Conservation (phyloP, 2,797 vertebrate species). For the Rhinogobio ventralis region DNA sequence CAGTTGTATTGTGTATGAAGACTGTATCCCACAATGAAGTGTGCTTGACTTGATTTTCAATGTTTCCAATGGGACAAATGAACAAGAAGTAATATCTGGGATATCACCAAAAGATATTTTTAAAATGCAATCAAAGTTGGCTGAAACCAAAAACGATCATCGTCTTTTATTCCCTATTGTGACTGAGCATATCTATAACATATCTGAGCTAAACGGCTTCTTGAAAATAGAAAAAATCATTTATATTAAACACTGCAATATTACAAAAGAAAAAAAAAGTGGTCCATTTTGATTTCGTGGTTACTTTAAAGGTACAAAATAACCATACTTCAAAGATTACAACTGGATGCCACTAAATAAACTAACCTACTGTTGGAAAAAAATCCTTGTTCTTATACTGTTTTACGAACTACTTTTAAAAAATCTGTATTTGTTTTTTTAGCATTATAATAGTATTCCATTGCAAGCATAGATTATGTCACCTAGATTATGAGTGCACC, state of each 20-base stretch:
- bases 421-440: background rate
- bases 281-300: too few relatives aligned
- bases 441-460: background rate
- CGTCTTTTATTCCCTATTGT: background rate
- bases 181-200: background rate
- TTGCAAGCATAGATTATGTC: background rate
- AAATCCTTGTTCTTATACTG: background rate
- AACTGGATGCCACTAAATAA: background rate
- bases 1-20: background rate
- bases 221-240: slow-evolving; percentile 1
- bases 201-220: background rate
- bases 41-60: background rate
- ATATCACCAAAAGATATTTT: background rate
- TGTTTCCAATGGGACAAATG: too few relatives aligned
- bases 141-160: background rate
- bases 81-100: too few relatives aligned
- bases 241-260: too few relatives aligned
- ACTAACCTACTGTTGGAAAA: background rate
- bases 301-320: background rate
- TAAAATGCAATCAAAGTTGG: background rate
- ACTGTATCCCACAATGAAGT: background rate
- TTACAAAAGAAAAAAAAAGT: too few relatives aligned
- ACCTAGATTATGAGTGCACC: background rate
- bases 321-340: too few relatives aligned
- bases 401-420: background rate